These are phyloP conservation scores for Ladona fulva DNA, from an alignment of 1,140 invertebrate species.

Conservation along the genomic window DNA sequence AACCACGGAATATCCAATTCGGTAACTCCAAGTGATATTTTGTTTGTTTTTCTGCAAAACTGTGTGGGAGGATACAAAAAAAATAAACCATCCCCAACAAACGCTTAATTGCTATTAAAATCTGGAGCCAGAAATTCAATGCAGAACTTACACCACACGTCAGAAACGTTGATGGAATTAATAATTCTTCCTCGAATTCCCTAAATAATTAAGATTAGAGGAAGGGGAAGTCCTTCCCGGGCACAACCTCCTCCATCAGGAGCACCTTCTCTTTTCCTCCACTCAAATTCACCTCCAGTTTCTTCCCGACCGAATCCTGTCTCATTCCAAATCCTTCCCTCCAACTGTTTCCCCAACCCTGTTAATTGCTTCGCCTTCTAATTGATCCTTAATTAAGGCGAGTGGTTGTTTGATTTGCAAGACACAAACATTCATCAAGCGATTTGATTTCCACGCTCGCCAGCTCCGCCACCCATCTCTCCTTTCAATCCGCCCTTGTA, in stretches of 20 bases:
- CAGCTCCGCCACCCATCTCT: not conserved
- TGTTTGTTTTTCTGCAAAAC: not conserved
- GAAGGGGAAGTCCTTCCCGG: not conserved
- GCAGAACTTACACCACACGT: not conserved
- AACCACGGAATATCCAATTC: too few species aligned
- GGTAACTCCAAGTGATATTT: too few species aligned
- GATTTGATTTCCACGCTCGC: constrained; percentile 1
- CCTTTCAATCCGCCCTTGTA: not conserved
- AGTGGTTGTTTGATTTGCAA: constrained; percentile 9
- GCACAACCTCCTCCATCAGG: not conserved
- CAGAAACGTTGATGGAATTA: not conserved
- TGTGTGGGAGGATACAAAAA: not conserved
- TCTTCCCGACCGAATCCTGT: too few species aligned
- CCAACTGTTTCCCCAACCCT: not conserved
- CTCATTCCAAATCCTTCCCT: not conserved
- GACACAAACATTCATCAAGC: constrained; percentile 9
- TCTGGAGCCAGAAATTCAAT: not conserved
- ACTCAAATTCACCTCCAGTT: not conserved
- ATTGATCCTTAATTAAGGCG: constrained; percentile 6
- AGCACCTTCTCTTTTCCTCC: not conserved
- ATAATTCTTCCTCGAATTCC: not conserved
- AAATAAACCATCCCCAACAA: not conserved
- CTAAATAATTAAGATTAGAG: not conserved
- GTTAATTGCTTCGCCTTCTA: not conserved
- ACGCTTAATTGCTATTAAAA: not conserved